Evolutionary conservation across 2,888 invertebrate species (phyloP).

Genomic region (Tetragnatha montana): DNA sequence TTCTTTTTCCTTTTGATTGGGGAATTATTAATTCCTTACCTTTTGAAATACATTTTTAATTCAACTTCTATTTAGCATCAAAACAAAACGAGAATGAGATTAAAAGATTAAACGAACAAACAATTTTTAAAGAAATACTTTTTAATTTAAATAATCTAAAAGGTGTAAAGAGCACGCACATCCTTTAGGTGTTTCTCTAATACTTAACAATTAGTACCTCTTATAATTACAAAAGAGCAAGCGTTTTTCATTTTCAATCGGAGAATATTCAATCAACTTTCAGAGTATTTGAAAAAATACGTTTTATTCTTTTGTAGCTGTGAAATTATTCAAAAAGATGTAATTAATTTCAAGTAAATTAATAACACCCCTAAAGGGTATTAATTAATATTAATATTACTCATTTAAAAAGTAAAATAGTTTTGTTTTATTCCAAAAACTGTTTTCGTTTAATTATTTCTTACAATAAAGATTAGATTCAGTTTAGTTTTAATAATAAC

Average conservation of each 20-base stretch:
- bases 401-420: background rate
- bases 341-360: background rate
- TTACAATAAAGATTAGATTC: background rate
- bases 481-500: background rate
- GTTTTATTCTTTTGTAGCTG: background rate
- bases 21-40: too few species aligned
- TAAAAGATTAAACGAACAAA: background rate
- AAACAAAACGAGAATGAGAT: background rate
- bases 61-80: too few species aligned
- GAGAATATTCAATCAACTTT: background rate
- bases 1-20: too few species aligned
- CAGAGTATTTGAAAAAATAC: background rate
- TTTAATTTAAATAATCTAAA: background rate
- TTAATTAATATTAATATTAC: background rate
- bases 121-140: background rate
- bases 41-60: too few species aligned
- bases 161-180: background rate
- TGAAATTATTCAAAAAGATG: background rate
- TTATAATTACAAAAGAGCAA: background rate
- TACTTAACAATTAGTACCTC: background rate
- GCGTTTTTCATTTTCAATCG: background rate
- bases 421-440: background rate
- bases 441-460: background rate
- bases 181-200: background rate
- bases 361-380: background rate